Evolutionary conservation across 2,113 vertebrate genomes (phyloP).

Genomic region (Hemicordylus capensis): DNA sequence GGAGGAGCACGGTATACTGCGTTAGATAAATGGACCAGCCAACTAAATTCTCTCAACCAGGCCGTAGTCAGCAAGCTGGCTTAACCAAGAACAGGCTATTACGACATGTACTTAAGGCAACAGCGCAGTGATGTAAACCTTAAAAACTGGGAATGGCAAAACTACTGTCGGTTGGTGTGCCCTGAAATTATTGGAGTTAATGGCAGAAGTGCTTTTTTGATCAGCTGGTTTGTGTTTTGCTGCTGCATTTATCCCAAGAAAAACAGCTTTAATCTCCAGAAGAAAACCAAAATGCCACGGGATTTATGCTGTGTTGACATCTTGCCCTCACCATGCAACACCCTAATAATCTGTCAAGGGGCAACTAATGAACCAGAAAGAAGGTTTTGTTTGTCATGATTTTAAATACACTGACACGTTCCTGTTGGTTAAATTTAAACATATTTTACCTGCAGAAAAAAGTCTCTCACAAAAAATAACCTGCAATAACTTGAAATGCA

Average conservation of each 20-base stretch:
- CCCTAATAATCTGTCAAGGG: conserved; percentile 79
- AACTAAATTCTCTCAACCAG: conserved; percentile 99
- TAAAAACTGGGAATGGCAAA: conserved; percentile 84
- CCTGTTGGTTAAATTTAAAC: conserved; percentile 85
- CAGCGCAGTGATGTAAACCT: conserved; percentile 81
- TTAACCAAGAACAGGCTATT: conserved; percentile 81
- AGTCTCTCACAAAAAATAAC: conserved; percentile 83
- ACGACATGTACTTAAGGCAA: conserved; percentile 75
- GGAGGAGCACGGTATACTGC: conserved; percentile 96
- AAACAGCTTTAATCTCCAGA: conserved; percentile 90
- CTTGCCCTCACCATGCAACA: conserved; percentile 82
- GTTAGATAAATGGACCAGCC: conserved; percentile 99
- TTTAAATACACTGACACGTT: conserved; percentile 85
- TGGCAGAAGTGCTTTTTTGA: conserved; percentile 87
- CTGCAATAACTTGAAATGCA: conserved; percentile 88
- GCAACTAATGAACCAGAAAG: conserved; percentile 80
- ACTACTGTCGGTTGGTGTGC: conserved; percentile 83
- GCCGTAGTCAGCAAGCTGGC: conserved; percentile 99
- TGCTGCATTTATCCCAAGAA: conserved; percentile 89
- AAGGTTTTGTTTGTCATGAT: conserved; percentile 85
- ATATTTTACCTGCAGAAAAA: conserved; percentile 86
- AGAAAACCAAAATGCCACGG: conserved; percentile 87
- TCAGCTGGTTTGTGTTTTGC: conserved; percentile 89
- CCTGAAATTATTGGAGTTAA: conserved; percentile 84
- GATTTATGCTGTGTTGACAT: conserved; percentile 86